phyloP scores from a whole-genome alignment of 30 jellyfish, hydroid and myxozoan genomes.

The Nemopilema nomurai region DNA sequence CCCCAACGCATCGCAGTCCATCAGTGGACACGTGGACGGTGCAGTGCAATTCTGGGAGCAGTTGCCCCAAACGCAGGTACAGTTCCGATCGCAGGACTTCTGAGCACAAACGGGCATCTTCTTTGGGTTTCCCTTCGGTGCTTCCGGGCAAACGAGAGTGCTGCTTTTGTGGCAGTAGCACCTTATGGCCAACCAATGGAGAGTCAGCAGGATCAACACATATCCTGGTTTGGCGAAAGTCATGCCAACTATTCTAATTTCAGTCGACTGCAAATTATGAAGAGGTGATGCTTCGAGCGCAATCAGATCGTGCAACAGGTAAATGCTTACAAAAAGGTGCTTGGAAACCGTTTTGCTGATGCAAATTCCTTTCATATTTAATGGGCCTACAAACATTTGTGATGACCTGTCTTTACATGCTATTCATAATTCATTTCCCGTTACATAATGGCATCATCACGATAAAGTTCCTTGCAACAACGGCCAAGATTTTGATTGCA shows the following conservation, averaged over 20 bases:
- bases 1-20: slow-evolving; percentile 1
- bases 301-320: too few species aligned
- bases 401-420: too few species aligned
- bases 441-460: too few species aligned
- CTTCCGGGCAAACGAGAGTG: not conserved
- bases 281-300: not conserved
- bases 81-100: slow-evolving; percentile 1
- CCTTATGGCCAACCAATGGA: not conserved
- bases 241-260: not conserved
- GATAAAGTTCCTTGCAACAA: too few species aligned
- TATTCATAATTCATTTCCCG: too few species aligned
- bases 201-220: not conserved
- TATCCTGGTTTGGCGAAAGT: not conserved
- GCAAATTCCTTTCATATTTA: too few species aligned
- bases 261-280: too few species aligned
- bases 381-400: too few species aligned
- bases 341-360: too few species aligned
- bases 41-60: slow-evolving; percentile 36
- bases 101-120: not conserved
- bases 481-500: too few species aligned
- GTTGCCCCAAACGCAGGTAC: slow-evolving; percentile 2
- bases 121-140: not conserved
- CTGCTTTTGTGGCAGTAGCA: not conserved
- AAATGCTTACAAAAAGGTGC: too few species aligned
- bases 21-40: not conserved